Conservation (phyloP, 1,140 invertebrate species). For the Aradophagus sp. region DNA sequence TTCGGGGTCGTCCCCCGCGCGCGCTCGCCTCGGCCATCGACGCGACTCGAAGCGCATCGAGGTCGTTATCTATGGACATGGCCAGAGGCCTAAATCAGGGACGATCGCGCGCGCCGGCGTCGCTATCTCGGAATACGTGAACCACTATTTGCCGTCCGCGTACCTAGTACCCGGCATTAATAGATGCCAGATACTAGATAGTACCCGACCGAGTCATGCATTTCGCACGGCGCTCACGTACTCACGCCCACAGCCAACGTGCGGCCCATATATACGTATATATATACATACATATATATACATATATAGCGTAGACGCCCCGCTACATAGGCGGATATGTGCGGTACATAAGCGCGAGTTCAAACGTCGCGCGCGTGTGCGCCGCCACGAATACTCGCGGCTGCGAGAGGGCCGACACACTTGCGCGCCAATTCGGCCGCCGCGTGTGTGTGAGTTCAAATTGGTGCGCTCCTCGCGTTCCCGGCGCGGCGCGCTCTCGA, state of each 20-base stretch:
- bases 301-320: conserved; percentile 28
- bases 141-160: conserved; percentile 71
- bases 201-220: conserved; percentile 58
- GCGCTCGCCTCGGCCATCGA: conserved; percentile 41
- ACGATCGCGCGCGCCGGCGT: conserved; percentile 65
- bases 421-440: conserved; percentile 16
- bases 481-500: conserved; percentile 19
- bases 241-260: too few relatives aligned
- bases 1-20: conserved; percentile 56
- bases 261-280: conserved; percentile 36
- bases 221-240: conserved; percentile 38
- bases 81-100: conserved; percentile 70
- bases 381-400: background rate
- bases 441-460: conserved; percentile 10
- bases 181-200: conserved; percentile 71
- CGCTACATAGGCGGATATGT: conserved; percentile 25
- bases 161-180: conserved; percentile 71
- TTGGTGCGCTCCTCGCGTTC: conserved; percentile 9
- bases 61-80: conserved; percentile 71
- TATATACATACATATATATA: conserved; percentile 18
- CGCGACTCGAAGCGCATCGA: conserved; percentile 64
- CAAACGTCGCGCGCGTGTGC: conserved; percentile 3
- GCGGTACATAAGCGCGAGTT: conserved; percentile 8
- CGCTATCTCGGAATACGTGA: conserved; percentile 73
- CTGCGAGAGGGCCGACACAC: conserved; percentile 8